Evolutionary conservation across 2,113 vertebrate genomes (phyloP).

Genomic region (Puffinus mauretanicus): DNA sequence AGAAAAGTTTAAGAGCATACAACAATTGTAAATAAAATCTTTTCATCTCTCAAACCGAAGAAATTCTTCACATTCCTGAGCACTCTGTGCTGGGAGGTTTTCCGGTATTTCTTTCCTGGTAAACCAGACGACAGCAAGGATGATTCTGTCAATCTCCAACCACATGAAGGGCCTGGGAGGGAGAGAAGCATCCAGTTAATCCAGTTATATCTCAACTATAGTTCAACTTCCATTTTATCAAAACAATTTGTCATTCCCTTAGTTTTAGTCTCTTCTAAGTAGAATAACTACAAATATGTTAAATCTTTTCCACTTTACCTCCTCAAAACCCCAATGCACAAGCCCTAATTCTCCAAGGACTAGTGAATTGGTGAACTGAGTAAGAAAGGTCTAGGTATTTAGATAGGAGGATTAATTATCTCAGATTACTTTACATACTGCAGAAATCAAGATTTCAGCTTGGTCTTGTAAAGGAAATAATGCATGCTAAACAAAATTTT

Average conservation of each 20-base stretch:
- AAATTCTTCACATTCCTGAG: neutral
- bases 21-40: neutral
- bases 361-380: neutral
- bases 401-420: neutral
- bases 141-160: neutral
- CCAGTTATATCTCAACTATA: neutral
- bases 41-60: neutral
- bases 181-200: neutral
- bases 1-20: neutral
- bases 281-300: neutral
- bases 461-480: neutral
- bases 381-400: neutral
- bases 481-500: neutral
- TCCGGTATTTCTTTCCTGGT: neutral
- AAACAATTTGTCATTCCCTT: neutral
- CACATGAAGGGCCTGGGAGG: neutral
- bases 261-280: neutral
- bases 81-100: neutral
- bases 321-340: neutral
- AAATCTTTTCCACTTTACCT: neutral
- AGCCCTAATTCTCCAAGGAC: neutral
- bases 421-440: neutral
- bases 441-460: neutral
- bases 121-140: neutral
- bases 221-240: neutral